Evolutionary conservation across 2,888 invertebrate genomes (phyloP), one percentile per base, ranked within the genome.

Genomic region (Meta bourneti): DNA sequence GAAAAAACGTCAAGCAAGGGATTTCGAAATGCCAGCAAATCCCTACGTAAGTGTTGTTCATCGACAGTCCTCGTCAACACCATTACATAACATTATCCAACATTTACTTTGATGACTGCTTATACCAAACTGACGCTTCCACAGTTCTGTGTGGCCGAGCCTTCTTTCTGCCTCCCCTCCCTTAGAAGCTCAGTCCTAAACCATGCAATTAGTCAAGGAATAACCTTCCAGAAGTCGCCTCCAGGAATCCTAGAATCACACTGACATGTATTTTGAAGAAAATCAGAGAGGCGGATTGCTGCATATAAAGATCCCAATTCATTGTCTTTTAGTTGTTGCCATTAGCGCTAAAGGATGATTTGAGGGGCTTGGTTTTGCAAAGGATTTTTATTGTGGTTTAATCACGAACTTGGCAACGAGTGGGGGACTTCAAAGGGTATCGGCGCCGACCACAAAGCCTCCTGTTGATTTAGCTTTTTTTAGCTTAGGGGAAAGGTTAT

Each of bases 301-400:
- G 51, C 70, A n/a, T 34, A 74, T 54, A 74, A 83, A 83, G 72
- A 74, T 72, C 83, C 72, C 83, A 83, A 83, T 83, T 83, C 83
- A 83, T 74, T 83, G 83, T 83, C 74, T 83, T 54, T 51, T 13
- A 74, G 13, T 83, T 54, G 72, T 34, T 54, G n/a, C 13, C 49
- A 82, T 82, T 71, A n/a, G 19, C 20, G 51, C 49, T 49, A 71
- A 48, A 7, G 54, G 54, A 20, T 54, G 74, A 16, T 77, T 54
- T 34, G 54, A 61, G 72, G 77, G 83, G 83, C 83, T 83, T 75
- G 83, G 83, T 72, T 13, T 9, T 82, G 74, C 61, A 16, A 11
- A 16, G 16, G 61, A 16, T 16, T 16, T 61, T 61, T 61, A 61
- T 61, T 61, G 61, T 61, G 61, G 8, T 61, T 9, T 61, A 61